Base-by-base conservation (phyloP, 2,888 invertebrate genomes). In the Drosophila ezoana region DNA sequence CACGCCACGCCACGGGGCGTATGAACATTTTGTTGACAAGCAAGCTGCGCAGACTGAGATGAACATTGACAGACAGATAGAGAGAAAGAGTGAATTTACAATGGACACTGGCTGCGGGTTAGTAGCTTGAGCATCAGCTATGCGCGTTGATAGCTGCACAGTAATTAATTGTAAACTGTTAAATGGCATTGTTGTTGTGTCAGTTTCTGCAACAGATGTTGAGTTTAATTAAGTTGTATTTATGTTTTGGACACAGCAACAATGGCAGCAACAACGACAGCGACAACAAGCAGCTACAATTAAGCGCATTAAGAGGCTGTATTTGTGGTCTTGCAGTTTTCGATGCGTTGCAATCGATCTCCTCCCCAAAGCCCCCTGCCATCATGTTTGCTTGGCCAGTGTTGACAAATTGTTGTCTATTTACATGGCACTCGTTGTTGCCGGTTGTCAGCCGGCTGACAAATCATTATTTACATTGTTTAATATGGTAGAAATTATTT, bases 191-290 rank as follows among this genome's bases (percentile, higher is more conserved):
- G 64, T 68, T 44, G 61, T 47, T 73, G 56, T 49, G 18, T 47
- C 62, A 45, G 58, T 52, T 62, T 51, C 51, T 58, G 66, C 68
- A 23, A 41, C 70, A 47, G 70, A 61, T 51, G 75, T 65, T 65
- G 74, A 80, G 68, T 76, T 76, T 84, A 87, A 85, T 84, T 87
- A 87, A 85, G 85, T 85, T 85, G 85, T 80, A 84, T 86, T 83
- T 83, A 74, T 83, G 83, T 83, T 82, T 83, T 83, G 78, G 83
- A 79, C 67, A 77, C 76, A 72, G 23, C 56, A 63, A 43, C 49
- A 59, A 40, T 48, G 52, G 41, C 41, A 54, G 13, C 47, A 45
- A 16, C 54, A 16, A 16, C 8, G 28, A 40, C 51, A 54, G 35
- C 41, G 54, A n/a, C 48, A 45, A 16, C 54, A 16, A 20, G 51